Conservation (phyloP, 2,113 vertebrate species). For the Thamnophis sirtalis region DNA sequence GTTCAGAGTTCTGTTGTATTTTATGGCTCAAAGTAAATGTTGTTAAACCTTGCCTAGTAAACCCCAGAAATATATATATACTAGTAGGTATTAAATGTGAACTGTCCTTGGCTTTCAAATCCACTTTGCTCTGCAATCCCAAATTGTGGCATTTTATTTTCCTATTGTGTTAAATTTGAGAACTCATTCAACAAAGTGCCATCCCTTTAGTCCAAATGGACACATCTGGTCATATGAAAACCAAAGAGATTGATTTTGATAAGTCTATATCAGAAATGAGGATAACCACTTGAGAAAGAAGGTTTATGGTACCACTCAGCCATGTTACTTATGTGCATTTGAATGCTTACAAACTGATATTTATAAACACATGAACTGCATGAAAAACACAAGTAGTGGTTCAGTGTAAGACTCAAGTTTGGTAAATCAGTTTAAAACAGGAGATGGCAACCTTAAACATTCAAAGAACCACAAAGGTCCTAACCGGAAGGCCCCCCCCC, state of each 20-base stretch:
- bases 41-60: background rate
- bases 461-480: too few relatives aligned
- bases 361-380: background rate
- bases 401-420: background rate
- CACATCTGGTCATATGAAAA: background rate
- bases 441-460: too few relatives aligned
- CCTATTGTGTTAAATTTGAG: background rate
- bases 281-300: background rate
- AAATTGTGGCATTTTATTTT: background rate
- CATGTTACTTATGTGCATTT: background rate
- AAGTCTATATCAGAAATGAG: background rate
- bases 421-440: background rate
- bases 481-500: too few relatives aligned
- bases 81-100: background rate
- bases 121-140: background rate
- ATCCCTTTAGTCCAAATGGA: background rate
- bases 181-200: background rate
- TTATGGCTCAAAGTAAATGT: background rate
- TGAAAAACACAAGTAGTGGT: background rate
- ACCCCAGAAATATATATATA: background rate
- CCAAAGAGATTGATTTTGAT: background rate
- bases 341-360: background rate
- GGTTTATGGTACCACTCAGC: background rate
- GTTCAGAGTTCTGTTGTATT: conserved; percentile 37
- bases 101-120: background rate